These are phyloP conservation scores for Cottus gobio DNA, from an alignment of 2,113 vertebrate genomes.

Conservation along the genomic window DNA sequence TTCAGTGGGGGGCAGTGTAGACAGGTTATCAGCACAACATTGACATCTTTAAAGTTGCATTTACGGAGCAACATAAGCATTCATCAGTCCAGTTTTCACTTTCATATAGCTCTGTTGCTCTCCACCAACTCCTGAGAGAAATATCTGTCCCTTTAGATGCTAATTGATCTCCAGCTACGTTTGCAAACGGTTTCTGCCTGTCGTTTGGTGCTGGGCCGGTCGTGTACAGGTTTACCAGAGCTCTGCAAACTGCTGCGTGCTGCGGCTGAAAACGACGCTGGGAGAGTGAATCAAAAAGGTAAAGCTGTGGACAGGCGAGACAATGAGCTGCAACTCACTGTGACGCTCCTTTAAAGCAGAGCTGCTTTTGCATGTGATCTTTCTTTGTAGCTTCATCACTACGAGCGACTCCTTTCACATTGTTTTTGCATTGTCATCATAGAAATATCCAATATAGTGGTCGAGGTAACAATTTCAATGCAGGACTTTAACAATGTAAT, in stretches of 20 bases:
- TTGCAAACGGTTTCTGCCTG: background rate
- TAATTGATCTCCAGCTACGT: background rate
- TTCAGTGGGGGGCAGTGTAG: background rate
- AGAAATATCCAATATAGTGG: background rate
- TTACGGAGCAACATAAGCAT: background rate
- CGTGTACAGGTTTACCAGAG: background rate
- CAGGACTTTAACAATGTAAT: background rate
- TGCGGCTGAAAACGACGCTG: background rate
- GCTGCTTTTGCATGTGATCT: background rate
- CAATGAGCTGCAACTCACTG: background rate
- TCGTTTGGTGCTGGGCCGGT: background rate
- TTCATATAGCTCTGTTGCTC: background rate
- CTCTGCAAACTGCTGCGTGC: background rate
- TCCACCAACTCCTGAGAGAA: background rate
- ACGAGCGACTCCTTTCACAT: background rate
- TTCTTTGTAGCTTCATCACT: background rate
- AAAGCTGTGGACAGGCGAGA: background rate
- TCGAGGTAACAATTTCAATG: background rate
- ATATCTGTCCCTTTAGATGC: background rate
- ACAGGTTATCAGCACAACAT: background rate
- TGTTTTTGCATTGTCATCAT: background rate
- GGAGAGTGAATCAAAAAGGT: background rate
- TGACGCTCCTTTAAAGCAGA: background rate
- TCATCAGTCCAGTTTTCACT: background rate
- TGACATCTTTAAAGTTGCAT: background rate